Base-by-base conservation (phyloP, 2,797 vertebrate genomes). In the Galago senegalensis region DNA sequence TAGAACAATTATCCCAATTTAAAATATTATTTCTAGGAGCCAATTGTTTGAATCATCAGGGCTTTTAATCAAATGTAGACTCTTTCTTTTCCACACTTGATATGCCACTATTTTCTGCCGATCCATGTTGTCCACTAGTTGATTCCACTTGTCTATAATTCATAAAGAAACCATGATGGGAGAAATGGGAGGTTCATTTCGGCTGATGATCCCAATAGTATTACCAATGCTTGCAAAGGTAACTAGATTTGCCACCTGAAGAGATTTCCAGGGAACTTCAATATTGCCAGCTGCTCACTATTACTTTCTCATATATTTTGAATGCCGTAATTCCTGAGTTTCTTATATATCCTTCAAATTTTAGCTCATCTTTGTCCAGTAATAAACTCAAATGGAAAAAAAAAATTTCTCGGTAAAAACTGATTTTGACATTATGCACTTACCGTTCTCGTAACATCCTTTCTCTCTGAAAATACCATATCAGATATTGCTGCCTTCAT, bases 181-280 rank as follows among this genome's bases (percentile, higher is more conserved):
- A 95, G 83, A 95, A 40, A 72, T 75, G 85, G 73, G 87, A 93
- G 6, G 23, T n/a, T 93, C 93, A 79, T 97, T 93, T 87, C 79
- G 65, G 53, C 70, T 87, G 67, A 73, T 83, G 89, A n/a, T 96
- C 43, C 49, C 82, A 87, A 13, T 83, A 18, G 27, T 49, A 77
- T 8, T 61, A 23, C 60, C 46, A 20, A 11, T 14, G 5, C n/a
- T 83, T 83, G 37, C 49, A 37, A 11, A 40, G 43, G 60, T 82
- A 80, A 92, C 75, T 21, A 20, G 53, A 93, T 87, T 77, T 70
- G 69, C 67, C 65, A 81, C 87, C 56, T 53, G 65, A 91, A 86
- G 65, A 58, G 72, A 84, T 37, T 70, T 80, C 87, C 3, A 58
- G 37, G 46, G 56, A 79, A 58, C 53, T 69, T 85, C 40, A 25